Conservation (phyloP, 1,140 invertebrate species). For the Drosophila melanogaster region Release_6_plus_ISO1_MT NC_004354.4:22982501-22983000, state of each 20-base stretch:
- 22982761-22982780: slow-evolving; percentile 97
- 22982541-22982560: slow-evolving; percentile 90
- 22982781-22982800: slow-evolving; percentile 97
- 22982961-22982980: too few relatives aligned
- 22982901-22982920: too few relatives aligned
- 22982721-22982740: slow-evolving; percentile 99
- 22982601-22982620: slow-evolving; percentile 85
- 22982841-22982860: neutral
- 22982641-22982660: slow-evolving; percentile 99
- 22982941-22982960: too few relatives aligned
- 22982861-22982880: neutral
- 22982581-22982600: too few relatives aligned
- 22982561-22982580: neutral
- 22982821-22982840: slow-evolving; percentile 94
- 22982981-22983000: too few relatives aligned
- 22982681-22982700: slow-evolving; percentile 96
- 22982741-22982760: slow-evolving; percentile 95
- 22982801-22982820: slow-evolving; percentile 97
- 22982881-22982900: too few relatives aligned
- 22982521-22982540: slow-evolving; percentile 92
- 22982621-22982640: slow-evolving; percentile 98
- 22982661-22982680: slow-evolving; percentile 95
- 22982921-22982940: too few relatives aligned
- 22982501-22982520: slow-evolving; percentile 90
- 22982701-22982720: slow-evolving; percentile 98